Evolutionary conservation across 2,113 vertebrate species (phyloP), one percentile per base, ranked within the genome.

Genomic region (Microtus oregoni): DNA sequence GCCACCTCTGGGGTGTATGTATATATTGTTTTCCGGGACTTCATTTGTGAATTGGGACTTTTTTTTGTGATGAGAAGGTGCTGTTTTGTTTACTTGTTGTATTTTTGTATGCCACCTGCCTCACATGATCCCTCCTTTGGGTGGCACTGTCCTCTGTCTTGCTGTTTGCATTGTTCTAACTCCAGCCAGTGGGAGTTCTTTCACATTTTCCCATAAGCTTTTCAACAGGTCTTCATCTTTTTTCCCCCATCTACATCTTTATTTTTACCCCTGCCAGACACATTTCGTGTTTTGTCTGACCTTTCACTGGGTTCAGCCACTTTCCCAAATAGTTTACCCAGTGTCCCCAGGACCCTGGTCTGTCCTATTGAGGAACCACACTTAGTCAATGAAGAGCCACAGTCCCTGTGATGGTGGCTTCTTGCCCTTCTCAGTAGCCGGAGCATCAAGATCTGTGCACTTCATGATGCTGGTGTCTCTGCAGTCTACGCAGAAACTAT

Each of bases 31-130:
- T 87, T 91, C 55, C 47, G 38, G 8, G 68, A 90, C 41, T 55
- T 94, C 41, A 15, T 68, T 75, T 92, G 32, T n/a, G 76, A 58
- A 78, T 61, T 68, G 11, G 30, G 76, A 55, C 79, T 93, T 9
- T 90, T 89, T 90, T 89, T 32, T 52, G 14, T n/a, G 82, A 85
- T 47, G 50, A 78, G 93, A 90, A 87, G 26, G 63, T 79, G 9
- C 52, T 81, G 20, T 70, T 41, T 68, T 44, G 58, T 68, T 77
- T 44, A 41, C 61, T 89, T 61, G 63, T 89, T 61, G 63, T 68
- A 24, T 50, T 68, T 68, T 50, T 44, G 83, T 78, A 22, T 91
- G 50, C 75, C 28, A 24, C 9, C 90, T 85, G 26, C 32, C 32
- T 3, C 19, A 28, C 55, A 58, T 55, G 79, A n/a, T 86, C 81